Conservation (phyloP, 2,797 vertebrate genomes). For the Taeniopygia guttata region DNA sequence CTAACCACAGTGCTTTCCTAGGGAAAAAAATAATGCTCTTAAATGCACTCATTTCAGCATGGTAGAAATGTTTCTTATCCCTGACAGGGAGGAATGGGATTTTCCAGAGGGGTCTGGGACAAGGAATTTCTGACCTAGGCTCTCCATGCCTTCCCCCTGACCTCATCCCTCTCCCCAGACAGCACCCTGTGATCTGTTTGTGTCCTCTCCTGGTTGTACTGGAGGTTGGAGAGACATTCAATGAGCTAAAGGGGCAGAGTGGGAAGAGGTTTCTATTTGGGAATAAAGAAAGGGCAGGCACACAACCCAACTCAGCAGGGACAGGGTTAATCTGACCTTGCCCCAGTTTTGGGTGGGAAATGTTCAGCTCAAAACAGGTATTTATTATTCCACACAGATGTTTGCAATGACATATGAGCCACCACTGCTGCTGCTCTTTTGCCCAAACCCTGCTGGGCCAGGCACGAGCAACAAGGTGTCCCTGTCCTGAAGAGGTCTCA, state of each 20-base stretch:
- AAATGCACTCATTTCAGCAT: not conserved
- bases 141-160: not conserved
- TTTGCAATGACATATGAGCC: not conserved
- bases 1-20: not conserved
- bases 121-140: not conserved
- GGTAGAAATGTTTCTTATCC: not conserved
- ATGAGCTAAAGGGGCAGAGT: not conserved
- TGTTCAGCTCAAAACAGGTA: not conserved
- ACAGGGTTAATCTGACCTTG: not conserved
- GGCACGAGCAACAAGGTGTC: not conserved
- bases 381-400: not conserved
- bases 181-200: not conserved
- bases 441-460: not conserved
- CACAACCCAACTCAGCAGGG: not conserved
- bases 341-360: not conserved
- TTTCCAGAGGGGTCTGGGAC: not conserved
- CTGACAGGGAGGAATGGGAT: not conserved
- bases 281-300: not conserved
- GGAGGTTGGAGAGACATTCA: not conserved
- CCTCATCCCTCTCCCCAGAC: not conserved
- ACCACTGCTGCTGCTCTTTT: not conserved
- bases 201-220: not conserved
- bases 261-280: not conserved
- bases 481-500: not conserved
- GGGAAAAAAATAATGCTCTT: not conserved